Evolutionary conservation across 2,113 vertebrate genomes (phyloP), one percentile per base, ranked within the genome.

Genomic region (Notothenia coriiceps): DNA sequence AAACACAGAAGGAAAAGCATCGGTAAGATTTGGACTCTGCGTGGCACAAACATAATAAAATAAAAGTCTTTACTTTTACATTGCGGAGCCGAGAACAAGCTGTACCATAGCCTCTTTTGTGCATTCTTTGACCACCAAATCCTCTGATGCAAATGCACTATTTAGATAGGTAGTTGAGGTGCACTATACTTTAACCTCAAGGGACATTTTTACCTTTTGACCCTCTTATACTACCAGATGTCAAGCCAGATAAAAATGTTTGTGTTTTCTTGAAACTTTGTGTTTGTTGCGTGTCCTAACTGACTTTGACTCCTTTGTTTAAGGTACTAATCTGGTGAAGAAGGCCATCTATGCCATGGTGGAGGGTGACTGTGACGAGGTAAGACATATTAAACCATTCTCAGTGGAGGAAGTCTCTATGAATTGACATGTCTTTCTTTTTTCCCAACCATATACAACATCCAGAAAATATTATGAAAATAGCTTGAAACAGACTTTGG

Each of bases 311-410:
- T 73, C 33, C 14, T 86, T 0, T 94, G 54, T 96, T 95, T 86
- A 94, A 99, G 98, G 98, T 96, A 99, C 98, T 95, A 99, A 99
- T 95, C 96, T 99, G 95, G 98, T 99, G 94, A 99, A 99, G 96
- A 99, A 99, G 97, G 98, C 98, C 95, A 99, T 99, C 94, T 99
- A 99, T 94, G 98, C 98, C 94, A 99, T 99, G 98, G 98, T 99
- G 91, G 98, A 99, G 94, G 98, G 98, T 80, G 98, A 99, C 94
- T 99, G 98, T 94, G 98, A 99, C 84, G 98, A 99, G 97, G 98
- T 99, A 96, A 96, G 94, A 89, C 51, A 13, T 49, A 12, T 2
- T 14, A 10, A 74, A 13, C 10, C 25, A 2, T 70, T 47, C 20
- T 15, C 8, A 10, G 43, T 5, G 62, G 5, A 49, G 12, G 22